Evolutionary conservation across 2,797 vertebrate genomes (phyloP), one percentile per base, ranked within the genome.

Genomic region (Microctenopoma stevenorrisi): DNA sequence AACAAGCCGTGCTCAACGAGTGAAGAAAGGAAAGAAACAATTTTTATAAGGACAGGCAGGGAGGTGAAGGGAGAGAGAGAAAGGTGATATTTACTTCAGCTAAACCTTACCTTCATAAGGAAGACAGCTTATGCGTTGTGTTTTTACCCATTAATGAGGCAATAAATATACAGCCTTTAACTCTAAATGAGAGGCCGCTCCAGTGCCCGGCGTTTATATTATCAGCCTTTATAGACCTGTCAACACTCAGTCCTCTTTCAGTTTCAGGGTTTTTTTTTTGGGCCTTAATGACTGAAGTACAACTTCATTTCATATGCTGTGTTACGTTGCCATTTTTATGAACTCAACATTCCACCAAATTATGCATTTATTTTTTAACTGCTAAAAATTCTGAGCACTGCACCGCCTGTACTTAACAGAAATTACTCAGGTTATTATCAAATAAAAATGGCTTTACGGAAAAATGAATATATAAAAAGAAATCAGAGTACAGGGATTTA

Each of bases 211-310:
- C 92, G 79, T 93, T 94, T 94, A 94, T 93, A 94, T 94, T 93
- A 95, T 95, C 94, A 94, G 91, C 93, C 94, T 96, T 96, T 96
- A 96, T 95, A 91, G 94, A 94, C 93, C 94, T 95, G 95, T 96
- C 95, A 95, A 93, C 95, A 94, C 95, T 93, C 90, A 82, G 66
- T 77, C 74, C 73, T 84, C 86, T 84, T 82, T 84, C 66, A 66
- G 43, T 52, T 64, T 69, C 63, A 47, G 59, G 50, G 56, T 26
- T 68, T 47, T 38, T 57, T 67, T 64, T 67, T 80, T 83, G 73
- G 72, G 81, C 85, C 82, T 84, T 77, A 67, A 85, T 89, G 82
- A 81, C 88, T 56, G 64, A 76, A 56, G 68, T 75, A 78, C 80
- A 82, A 87, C 69, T 72, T 66, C 68, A 78, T 84, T 90, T 92